Percentiles rank a stretch among this genome's conserved stretches.
Evolutionary conservation across 2,797 vertebrate species (phyloP).

Genomic region (Amphiprion clarkii): DNA sequence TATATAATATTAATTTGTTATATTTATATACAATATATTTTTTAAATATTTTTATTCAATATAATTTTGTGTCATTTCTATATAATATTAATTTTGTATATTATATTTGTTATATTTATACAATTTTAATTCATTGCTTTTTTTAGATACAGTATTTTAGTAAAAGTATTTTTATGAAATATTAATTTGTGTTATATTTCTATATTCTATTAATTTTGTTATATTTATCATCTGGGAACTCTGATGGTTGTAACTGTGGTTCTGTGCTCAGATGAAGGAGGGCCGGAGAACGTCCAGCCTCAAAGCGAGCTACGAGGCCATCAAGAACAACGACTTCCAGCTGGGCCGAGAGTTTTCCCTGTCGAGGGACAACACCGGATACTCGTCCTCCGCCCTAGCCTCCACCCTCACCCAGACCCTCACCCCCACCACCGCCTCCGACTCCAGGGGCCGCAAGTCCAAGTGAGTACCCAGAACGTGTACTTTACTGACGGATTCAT

Average conservation of each 20-base stretch:
- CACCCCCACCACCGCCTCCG: conserved; percentile 88
- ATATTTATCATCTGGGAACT: neutral
- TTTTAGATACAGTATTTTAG: too few species aligned
- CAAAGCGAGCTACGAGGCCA: conserved; percentile 97
- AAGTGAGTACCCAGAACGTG: conserved; percentile 77
- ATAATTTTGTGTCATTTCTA: too few species aligned
- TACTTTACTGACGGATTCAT: too few species aligned
- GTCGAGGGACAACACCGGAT: conserved; percentile 89
- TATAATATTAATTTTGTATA: too few species aligned
- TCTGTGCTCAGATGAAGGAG: conserved; percentile 93
- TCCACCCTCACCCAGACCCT: conserved; percentile 96
- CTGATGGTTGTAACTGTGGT: neutral
- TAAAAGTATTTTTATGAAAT: too few species aligned
- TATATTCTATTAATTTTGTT: too few species aligned
- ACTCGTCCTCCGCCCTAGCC: conserved; percentile 94
- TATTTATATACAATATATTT: too few species aligned
- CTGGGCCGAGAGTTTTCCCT: conserved; percentile 93
- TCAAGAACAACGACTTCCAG: conserved; percentile 99
- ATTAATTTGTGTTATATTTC: too few species aligned
- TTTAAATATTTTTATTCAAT: too few species aligned
- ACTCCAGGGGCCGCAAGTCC: conserved; percentile 96
- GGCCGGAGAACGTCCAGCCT: conserved; percentile 96
- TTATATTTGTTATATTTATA: too few species aligned
- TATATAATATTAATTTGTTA: too few species aligned
- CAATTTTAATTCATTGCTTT: too few species aligned